A percentile compares a stretch with the other conserved stretches of the same genome.
Conservation (phyloP, 2,797 vertebrate genomes). For the Tympanoctomys barrerae region DNA sequence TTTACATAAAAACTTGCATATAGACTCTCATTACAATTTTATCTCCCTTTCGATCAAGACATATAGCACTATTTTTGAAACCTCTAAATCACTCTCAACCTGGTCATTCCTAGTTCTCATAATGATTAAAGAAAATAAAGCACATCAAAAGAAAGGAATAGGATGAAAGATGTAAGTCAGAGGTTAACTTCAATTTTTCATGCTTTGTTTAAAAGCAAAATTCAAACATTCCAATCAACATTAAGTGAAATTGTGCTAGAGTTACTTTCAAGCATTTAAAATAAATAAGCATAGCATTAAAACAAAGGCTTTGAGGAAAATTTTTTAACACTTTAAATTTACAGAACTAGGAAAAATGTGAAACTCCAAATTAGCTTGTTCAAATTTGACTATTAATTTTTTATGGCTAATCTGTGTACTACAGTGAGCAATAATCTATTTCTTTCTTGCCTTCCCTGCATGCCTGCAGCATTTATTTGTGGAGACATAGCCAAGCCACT, state of each 20-base stretch:
- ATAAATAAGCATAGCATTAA: conserved; percentile 47
- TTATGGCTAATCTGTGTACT: neutral
- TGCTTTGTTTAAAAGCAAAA: conserved; percentile 52
- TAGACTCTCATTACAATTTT: conserved; percentile 39
- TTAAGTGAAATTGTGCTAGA: conserved; percentile 33
- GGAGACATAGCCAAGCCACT: neutral
- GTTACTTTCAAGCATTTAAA: conserved; percentile 53
- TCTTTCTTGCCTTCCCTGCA: neutral
- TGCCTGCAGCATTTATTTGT: conserved; percentile 33
- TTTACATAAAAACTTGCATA: conserved; percentile 30
- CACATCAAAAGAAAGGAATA: neutral
- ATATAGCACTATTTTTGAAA: neutral
- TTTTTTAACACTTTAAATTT: conserved; percentile 13
- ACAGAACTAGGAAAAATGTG: conserved; percentile 48
- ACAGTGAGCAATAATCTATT: neutral
- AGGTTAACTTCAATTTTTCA: neutral
- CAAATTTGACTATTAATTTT: neutral
- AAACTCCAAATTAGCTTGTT: conserved; percentile 16
- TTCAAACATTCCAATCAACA: conserved; percentile 42
- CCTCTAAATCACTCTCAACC: neutral
- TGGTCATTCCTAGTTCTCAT: conserved; percentile 43
- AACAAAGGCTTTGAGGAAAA: conserved; percentile 18
- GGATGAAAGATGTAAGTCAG: conserved; percentile 22
- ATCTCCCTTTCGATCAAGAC: conserved; percentile 16
- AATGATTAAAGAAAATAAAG: conserved; percentile 46